Evolutionary conservation across 1,140 invertebrate species (phyloP).

Genomic region (Caerostris darwini): DNA sequence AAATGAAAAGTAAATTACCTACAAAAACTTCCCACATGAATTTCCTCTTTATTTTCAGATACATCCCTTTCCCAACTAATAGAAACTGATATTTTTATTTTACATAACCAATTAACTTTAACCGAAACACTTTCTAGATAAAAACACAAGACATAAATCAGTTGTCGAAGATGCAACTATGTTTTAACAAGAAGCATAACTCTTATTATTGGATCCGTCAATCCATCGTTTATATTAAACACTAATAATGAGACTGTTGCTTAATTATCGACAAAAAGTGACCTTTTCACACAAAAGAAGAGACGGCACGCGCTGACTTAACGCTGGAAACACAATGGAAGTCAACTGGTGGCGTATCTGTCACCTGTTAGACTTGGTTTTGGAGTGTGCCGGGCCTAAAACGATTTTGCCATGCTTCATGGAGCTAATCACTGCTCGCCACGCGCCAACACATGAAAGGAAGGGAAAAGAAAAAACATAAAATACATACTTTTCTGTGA

Average conservation of each 20-base stretch:
- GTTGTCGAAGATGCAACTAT: no score
- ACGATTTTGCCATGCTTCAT: constrained; percentile 65
- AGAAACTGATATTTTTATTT: no score
- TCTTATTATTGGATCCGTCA: no score
- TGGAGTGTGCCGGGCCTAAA: neutral
- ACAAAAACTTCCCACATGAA: no score
- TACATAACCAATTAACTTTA: no score
- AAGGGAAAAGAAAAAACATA: neutral
- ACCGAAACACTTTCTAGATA: no score
- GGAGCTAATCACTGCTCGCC: constrained; percentile 44
- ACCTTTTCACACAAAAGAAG: neutral
- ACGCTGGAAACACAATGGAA: neutral
- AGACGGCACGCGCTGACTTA: neutral
- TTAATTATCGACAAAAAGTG: neutral
- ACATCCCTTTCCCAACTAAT: no score
- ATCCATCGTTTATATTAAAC: no score
- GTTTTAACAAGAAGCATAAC: no score
- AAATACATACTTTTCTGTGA: constrained; percentile 46
- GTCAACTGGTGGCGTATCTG: constrained; percentile 54
- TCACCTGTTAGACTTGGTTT: constrained; percentile 45
- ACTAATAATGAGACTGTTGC: neutral
- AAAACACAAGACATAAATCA: no score
- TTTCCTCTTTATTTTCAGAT: no score
- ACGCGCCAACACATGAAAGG: constrained; percentile 46
- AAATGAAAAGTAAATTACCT: no score